Evolutionary conservation across 2,113 vertebrate genomes (phyloP).

Genomic region (Phyllostomus discolor): DNA sequence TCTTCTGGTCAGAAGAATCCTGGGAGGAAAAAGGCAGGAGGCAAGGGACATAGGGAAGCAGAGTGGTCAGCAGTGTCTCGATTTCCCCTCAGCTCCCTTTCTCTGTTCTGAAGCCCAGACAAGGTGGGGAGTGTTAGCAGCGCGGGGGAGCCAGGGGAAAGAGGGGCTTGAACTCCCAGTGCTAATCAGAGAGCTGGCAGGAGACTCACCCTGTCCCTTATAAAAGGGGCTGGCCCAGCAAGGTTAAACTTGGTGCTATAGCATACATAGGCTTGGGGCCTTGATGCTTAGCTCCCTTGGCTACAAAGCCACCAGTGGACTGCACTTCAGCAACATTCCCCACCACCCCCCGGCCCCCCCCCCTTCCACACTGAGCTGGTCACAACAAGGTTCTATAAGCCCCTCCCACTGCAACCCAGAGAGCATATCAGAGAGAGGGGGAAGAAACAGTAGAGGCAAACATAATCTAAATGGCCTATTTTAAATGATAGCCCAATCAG

Average conservation of each 20-base stretch:
- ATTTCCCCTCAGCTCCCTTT: background rate
- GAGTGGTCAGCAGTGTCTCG: background rate
- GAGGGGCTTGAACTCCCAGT: background rate
- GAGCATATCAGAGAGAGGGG: background rate
- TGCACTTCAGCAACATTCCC: background rate
- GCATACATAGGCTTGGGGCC: too few species aligned
- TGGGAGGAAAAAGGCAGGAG: background rate
- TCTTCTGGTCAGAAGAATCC: background rate
- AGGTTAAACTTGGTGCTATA: background rate
- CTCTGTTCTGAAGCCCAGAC: background rate
- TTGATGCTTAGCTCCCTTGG: background rate
- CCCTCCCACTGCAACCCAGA: background rate
- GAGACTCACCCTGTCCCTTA: background rate
- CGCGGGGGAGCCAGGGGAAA: background rate
- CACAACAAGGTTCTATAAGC: background rate
- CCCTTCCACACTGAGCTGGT: background rate
- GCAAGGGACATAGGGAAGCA: background rate
- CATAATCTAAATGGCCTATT: background rate
- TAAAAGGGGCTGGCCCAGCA: background rate
- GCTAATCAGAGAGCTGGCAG: background rate
- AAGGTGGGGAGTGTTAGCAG: too few species aligned
- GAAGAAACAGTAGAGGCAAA: background rate
- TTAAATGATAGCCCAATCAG: background rate
- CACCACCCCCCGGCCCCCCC: background rate
- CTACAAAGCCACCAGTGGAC: background rate